A percentile compares a stretch with the other conserved stretches of the same genome.
Conservation (phyloP, 2,113 vertebrate genomes). For the Rallus limicola region DNA sequence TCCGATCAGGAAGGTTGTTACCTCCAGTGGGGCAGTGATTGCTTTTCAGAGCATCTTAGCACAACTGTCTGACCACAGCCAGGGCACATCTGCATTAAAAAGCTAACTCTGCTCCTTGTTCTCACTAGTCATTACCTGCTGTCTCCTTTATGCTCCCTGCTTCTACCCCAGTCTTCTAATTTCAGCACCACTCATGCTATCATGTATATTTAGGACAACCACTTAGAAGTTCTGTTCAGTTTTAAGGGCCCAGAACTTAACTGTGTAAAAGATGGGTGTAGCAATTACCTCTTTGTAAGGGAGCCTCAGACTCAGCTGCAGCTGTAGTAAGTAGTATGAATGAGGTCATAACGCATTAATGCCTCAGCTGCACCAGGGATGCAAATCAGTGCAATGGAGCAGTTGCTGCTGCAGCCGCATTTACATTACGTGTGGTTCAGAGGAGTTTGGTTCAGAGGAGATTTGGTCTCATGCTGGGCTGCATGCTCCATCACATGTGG, state of each 20-base stretch:
- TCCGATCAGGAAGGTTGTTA: not conserved
- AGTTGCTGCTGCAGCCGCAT: not conserved
- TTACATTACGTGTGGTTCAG: not conserved
- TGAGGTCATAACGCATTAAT: not conserved
- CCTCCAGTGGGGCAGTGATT: not conserved
- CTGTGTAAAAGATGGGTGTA: not conserved
- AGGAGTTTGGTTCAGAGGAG: not conserved
- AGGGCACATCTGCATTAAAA: fast-evolving
- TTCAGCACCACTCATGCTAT: not conserved
- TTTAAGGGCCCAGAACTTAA: not conserved
- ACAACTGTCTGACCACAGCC: not conserved
- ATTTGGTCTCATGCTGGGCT: not conserved
- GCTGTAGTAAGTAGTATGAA: not conserved
- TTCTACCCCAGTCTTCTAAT: not conserved
- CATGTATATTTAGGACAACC: not conserved
- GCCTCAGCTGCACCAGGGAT: not conserved
- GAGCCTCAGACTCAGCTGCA: not conserved
- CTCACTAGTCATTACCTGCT: not conserved
- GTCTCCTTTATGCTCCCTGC: not conserved
- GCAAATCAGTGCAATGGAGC: not conserved
- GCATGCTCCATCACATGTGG: not conserved
- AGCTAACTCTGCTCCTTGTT: not conserved
- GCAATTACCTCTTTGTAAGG: not conserved
- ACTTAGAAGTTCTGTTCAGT: not conserved
- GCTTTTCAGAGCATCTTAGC: not conserved